Evolutionary conservation across 2,797 vertebrate species (phyloP), one percentile per base, ranked within the genome.

Genomic region (Ambastaia sidthimunki): DNA sequence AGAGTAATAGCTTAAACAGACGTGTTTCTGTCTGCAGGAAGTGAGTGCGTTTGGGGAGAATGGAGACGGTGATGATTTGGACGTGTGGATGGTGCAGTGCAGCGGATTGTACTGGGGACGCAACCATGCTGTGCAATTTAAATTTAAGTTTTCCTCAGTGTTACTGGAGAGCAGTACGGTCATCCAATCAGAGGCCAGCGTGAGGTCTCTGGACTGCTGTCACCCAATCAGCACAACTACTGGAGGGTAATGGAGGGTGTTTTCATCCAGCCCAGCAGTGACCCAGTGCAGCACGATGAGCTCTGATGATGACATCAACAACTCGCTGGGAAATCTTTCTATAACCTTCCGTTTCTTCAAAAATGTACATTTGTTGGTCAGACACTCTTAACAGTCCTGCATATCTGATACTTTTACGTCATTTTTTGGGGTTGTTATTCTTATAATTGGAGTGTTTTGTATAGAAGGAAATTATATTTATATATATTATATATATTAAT

Each of bases 11-110:
- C n/a, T n/a, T n/a, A 60, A 60, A 16, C 2, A 16, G 28, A 7
- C 6, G 28, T 2, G 3, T 9, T 25, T 59, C 13, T 70, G 34
- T 72, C 19, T 48, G 54, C 90, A 99, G 98, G 98, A 99, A 90
- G 96, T 99, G 82, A 99, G 98, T 71, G 98, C 98, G 66, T 99
- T 99, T 73, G 98, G 98, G 7, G 98, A 99, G 85, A 93, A 95
- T 0, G 98, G 97, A 0, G 96, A 99, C 89, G 98, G 98, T 0
- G 98, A 99, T 1, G 95, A 97, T 88, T 93, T 98, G 77, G 98
- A 99, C 31, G 89, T 96, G 62, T 99, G 98, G 98, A 87, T 78
- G 0, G 97, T 99, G 65, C 96, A 98, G 83, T 99, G 98, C 77
- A 93, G 96, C 0, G 93, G 94, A 23, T 81, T 83, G 1, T 89